Evolutionary conservation across 2,113 vertebrate genomes (phyloP), one percentile per base, ranked within the genome.

Genomic region (Rynchops niger): DNA sequence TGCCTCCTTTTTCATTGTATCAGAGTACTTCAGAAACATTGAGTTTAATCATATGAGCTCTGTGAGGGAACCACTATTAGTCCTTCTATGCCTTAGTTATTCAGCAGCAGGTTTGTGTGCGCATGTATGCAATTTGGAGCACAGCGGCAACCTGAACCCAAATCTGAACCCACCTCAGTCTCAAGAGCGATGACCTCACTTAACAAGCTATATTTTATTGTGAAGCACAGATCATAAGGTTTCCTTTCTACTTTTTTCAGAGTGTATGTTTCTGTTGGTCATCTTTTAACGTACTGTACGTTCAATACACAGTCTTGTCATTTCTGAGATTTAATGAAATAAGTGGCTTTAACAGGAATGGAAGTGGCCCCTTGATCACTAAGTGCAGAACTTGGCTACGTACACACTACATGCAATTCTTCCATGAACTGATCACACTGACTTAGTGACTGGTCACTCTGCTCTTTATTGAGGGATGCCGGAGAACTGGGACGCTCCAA

Each of bases 381-480:
- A 72, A 79, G 27, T 26, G 32, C 62, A 82, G 56, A 82, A 76
- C 8, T 20, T 42, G 40, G 23, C 27, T 58, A 20, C 11, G 22
- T 7, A n/a, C 38, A 66, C 19, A 15, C 23, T 42, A 70, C 25
- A 66, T 18, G 23, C 15, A 53, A 49, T 50, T 90, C 63, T 66
- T 69, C 43, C 26, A 53, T 0, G 4, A 84, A 86, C 32, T 3
- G 7, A 38, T 58, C 36, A 55, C 55, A 47, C 7, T 0, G 2
- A 47, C 20, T 74, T 55, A 25, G 21, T 50, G 55, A 67, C 16
- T 67, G n/a, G 80, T 45, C 32, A 50, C 30, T 55, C 72, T 56
- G n/a, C 32, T 74, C 29, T 88, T 86, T 29, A 38, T 5, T 62
- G 43, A 91, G 14, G 9, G 45, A 34, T 58, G 32, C 7, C 30